Conservation (phyloP, 1,140 invertebrate genomes). For the Trigoniulus corallinus region DNA sequence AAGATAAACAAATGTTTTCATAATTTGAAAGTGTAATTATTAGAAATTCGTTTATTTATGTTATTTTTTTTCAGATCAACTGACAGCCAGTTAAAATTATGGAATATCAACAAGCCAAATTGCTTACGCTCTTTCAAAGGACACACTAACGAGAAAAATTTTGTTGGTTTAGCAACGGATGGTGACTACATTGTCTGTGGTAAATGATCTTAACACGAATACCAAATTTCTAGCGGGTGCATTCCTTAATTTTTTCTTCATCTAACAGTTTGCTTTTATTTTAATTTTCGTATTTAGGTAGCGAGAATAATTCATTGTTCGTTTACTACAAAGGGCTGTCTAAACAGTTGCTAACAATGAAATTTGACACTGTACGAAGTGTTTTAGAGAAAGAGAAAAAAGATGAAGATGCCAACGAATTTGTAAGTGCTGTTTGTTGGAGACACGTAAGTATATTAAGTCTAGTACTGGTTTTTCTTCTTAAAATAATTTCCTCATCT, state of each 20-base stretch:
- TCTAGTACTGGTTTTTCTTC: background rate
- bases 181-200: conserved; percentile 89
- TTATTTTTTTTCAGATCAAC: conserved; percentile 42
- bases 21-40: background rate
- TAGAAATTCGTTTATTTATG: background rate
- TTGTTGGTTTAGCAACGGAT: conserved; percentile 89
- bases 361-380: conserved; percentile 68
- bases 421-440: conserved; percentile 94
- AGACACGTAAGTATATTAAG: conserved; percentile 29
- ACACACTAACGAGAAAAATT: conserved; percentile 93
- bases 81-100: conserved; percentile 84
- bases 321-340: conserved; percentile 84
- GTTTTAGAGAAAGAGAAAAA: conserved; percentile 53
- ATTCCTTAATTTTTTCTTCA: background rate
- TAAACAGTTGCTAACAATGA: conserved; percentile 70
- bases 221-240: background rate
- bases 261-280: conserved; percentile 8
- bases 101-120: conserved; percentile 65
- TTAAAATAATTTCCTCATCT: background rate
- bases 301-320: conserved; percentile 87
- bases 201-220: too few species aligned
- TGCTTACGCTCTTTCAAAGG: conserved; percentile 79
- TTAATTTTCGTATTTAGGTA: conserved; percentile 28
- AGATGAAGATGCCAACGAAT: conserved; percentile 77
- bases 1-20: background rate